Conservation (phyloP, 2,888 invertebrate species). For the Tetanocera ferruginea region DNA sequence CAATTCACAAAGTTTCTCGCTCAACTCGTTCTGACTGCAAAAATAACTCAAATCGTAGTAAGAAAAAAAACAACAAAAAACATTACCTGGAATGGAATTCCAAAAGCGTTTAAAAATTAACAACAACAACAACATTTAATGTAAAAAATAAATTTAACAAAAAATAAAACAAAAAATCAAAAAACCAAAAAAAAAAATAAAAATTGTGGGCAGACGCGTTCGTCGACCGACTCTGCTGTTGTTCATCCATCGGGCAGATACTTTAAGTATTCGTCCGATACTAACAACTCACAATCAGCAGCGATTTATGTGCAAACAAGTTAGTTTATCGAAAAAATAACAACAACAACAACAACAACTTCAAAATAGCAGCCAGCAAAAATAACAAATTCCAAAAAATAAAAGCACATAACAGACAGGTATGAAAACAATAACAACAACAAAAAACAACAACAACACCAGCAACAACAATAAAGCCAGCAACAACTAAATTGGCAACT, state of each 20-base stretch:
- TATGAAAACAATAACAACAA: background rate
- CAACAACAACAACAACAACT: background rate
- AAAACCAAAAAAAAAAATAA: no score
- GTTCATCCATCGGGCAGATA: background rate
- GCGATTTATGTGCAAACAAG: conserved; percentile 12
- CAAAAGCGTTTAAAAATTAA: conserved; percentile 14
- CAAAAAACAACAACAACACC: conserved; percentile 25
- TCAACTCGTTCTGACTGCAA: conserved; percentile 34
- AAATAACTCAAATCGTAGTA: conserved; percentile 9
- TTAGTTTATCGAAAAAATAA: background rate
- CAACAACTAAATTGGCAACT: conserved; percentile 34
- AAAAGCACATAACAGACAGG: background rate
- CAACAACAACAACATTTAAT: conserved; percentile 14
- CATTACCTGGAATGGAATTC: conserved; percentile 36
- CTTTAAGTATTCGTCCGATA: background rate
- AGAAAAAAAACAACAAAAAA: background rate
- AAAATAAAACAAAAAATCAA: background rate
- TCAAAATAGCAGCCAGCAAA: background rate
- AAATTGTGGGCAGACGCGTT: conserved; percentile 35
- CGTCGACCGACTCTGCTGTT: background rate
- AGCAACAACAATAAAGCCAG: conserved; percentile 9
- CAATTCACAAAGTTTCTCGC: conserved; percentile 9
- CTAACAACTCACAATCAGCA: background rate
- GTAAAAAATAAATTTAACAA: conserved; percentile 31
- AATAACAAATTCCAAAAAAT: background rate